Conservation (phyloP, 2,888 invertebrate genomes). For the Agelastica alni region DNA sequence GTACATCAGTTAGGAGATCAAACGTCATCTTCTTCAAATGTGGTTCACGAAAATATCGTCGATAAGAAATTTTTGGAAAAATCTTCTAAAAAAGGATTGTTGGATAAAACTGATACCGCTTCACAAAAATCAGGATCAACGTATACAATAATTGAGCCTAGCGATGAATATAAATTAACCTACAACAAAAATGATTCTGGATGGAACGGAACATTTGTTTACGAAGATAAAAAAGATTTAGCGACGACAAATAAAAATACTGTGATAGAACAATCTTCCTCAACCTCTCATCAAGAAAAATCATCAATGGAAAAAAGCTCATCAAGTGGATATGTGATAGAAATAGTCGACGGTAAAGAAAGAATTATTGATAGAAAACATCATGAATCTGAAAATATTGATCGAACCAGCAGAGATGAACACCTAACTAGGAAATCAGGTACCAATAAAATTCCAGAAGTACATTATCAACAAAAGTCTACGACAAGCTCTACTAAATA, state of each 20-base stretch:
- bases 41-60: conserved; percentile 34
- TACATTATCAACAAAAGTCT: conserved; percentile 60
- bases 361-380: conserved; percentile 64
- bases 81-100: conserved; percentile 24
- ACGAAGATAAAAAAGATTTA: conserved; percentile 48
- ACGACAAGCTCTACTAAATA: conserved; percentile 62
- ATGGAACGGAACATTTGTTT: conserved; percentile 58
- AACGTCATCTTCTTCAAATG: conserved; percentile 43
- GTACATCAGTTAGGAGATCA: conserved; percentile 53
- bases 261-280: conserved; percentile 47
- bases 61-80: conserved; percentile 28
- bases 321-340: conserved; percentile 68
- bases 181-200: conserved; percentile 56
- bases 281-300: conserved; percentile 59
- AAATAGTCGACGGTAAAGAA: conserved; percentile 69
- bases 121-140: conserved; percentile 46
- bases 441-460: conserved; percentile 63
- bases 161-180: conserved; percentile 50
- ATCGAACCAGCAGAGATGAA: conserved; percentile 56
- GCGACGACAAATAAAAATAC: conserved; percentile 30
- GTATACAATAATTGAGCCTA: conserved; percentile 47
- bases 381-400: conserved; percentile 58
- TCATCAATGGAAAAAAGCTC: conserved; percentile 64
- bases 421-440: conserved; percentile 61
- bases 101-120: conserved; percentile 2